Base-by-base conservation (phyloP, 2,888 invertebrate species). In the Aphidius colemani region DNA sequence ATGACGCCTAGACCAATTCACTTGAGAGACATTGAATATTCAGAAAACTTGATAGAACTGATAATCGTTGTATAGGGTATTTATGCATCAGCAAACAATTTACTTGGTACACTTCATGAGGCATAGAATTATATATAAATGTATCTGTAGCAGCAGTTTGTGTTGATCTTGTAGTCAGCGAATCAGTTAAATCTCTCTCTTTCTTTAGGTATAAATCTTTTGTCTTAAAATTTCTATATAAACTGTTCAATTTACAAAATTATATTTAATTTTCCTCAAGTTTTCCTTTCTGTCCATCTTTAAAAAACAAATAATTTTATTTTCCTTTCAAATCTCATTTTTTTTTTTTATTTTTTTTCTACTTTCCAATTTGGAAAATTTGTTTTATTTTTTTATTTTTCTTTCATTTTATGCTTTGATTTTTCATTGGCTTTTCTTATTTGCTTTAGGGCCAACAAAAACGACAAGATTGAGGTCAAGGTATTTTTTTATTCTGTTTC, bases 1-100 rank as follows among this genome's bases (percentile, higher is more conserved):
- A 61, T 61, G 44, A 55, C 46, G 46, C 41, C 61, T 39, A 30
- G 30, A 61, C 44, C 48, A 51, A 55, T 18, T 40, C 61, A 55
- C 61, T 55, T 55, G 61, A 49, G 61, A 61, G 30, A 46, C 55
- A 61, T 61, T 55, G 55, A 61, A 61, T 61, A 61, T 61, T 61
- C 55, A 61, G 61, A 61, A 61, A 39, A 49, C 55, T 61, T 48
- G 30, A 30, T 30, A 30, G 30, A 30, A 30, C 30, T 30, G 48
- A 55, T 61, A 55, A 61, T 49, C 55, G 48, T 40, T 61, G 61
- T 18, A 30, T 39, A 30, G 5, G 30, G 30, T 30, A 30, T 30
- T 30, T 30, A 30, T 30, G 30, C 30, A 30, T 30, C 30, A 30
- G 30, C 30, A 30, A 30, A 30, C 30, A 30, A 30, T 30, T 30